These are phyloP conservation scores for Corythornis vintsioides DNA, from an alignment of 2,113 vertebrate genomes.

Conservation along the genomic window DNA sequence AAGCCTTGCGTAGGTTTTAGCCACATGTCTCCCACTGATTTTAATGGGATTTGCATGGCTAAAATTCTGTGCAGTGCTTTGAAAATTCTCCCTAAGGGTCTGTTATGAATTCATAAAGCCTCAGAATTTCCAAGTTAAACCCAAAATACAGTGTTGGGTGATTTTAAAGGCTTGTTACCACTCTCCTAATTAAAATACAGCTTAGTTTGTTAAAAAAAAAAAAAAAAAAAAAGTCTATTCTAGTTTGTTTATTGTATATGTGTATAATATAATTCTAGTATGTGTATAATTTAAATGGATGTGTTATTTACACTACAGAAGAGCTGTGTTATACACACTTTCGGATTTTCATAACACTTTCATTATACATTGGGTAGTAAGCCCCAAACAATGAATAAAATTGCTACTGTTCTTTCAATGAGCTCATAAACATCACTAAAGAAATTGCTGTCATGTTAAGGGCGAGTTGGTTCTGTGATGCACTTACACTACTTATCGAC, in stretches of 20 bases:
- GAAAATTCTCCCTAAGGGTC: conserved; percentile 72
- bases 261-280: conserved; percentile 12
- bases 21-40: conserved; percentile 68
- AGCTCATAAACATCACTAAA: conserved; percentile 36
- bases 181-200: conserved; percentile 60
- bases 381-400: conserved; percentile 42
- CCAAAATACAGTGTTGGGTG: conserved; percentile 50
- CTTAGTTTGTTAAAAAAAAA: conserved; percentile 2
- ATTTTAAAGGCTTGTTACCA: conserved; percentile 65
- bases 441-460: conserved; percentile 49
- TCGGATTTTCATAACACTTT: conserved; percentile 61
- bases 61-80: conserved; percentile 67
- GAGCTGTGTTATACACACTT: neutral
- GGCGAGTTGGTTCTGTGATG: conserved; percentile 54
- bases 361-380: conserved; percentile 43
- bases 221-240: conserved; percentile 16
- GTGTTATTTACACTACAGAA: conserved; percentile 52
- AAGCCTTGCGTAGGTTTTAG: conserved; percentile 68
- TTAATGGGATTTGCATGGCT: conserved; percentile 76
- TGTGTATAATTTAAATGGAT: conserved; percentile 29
- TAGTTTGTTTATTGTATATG: neutral
- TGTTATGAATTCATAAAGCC: conserved; percentile 69
- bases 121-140: conserved; percentile 68
- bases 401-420: conserved; percentile 46
- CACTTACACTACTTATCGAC: conserved; percentile 9